Evolutionary conservation across 1,140 invertebrate species (phyloP).

Genomic region (Brachionus manjavacas): DNA sequence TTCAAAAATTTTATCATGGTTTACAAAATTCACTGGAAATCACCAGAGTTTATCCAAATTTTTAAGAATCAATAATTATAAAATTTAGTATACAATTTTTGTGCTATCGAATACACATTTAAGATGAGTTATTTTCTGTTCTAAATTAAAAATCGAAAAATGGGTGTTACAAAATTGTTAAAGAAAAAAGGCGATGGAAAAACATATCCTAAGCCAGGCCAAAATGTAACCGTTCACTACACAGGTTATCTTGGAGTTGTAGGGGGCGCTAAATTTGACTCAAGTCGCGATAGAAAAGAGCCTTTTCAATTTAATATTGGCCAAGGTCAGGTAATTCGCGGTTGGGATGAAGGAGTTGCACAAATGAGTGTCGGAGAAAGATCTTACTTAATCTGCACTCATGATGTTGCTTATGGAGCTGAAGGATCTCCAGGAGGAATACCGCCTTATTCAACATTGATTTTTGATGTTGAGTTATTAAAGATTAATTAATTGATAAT

Average conservation of each 20-base stretch:
- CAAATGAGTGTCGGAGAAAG: constrained; percentile 77
- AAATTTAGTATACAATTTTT: background rate
- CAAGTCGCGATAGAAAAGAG: constrained; percentile 66
- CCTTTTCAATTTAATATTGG: constrained; percentile 75
- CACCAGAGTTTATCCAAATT: background rate
- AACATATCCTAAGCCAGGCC: constrained; percentile 14
- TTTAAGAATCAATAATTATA: background rate
- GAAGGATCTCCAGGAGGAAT: constrained; percentile 28
- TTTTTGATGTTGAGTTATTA: constrained; percentile 76
- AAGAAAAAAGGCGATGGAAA: constrained; percentile 14
- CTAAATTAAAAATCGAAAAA: background rate
- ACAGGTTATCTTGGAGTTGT: constrained; percentile 48
- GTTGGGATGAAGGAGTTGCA: constrained; percentile 76
- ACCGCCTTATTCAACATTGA: constrained; percentile 64
- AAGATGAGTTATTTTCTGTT: background rate
- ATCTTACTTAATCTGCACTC: constrained; percentile 74
- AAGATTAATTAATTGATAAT: constrained; percentile 64
- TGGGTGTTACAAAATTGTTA: constrained; percentile 10
- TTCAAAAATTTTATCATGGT: background rate
- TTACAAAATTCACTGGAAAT: background rate
- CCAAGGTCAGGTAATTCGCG: constrained; percentile 67
- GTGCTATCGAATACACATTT: background rate
- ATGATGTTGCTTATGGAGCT: constrained; percentile 67
- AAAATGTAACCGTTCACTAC: constrained; percentile 29
- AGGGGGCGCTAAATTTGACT: constrained; percentile 79